Evolutionary conservation across 2,888 invertebrate species (phyloP), one percentile per base, ranked within the genome.

Genomic region (Mimas tiliae): DNA sequence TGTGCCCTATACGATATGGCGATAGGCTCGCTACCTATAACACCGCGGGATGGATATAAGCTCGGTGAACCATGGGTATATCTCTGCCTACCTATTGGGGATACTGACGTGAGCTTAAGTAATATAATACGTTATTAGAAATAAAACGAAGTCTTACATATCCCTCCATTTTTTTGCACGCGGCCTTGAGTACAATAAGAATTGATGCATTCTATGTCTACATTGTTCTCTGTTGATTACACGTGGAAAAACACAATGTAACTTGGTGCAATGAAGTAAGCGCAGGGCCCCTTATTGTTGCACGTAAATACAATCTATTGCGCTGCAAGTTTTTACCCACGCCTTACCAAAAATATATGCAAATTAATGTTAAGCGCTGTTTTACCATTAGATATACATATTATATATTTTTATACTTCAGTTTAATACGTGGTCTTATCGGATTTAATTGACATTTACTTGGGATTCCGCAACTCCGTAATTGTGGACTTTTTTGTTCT

Each of bases 211-310:
- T 16, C 9, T 38, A 52, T 33, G 45, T 19, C 4, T 58, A 38
- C 38, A 58, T 58, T 58, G 58, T 58, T 58, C 58, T 58, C 19
- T 11, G 55, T 42, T 58, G 9, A 58, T 58, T 58, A 38, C 12
- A 42, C 19, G 58, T 58, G 38, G 6, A 12, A 42, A 42, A 58
- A 55, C 16, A 58, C 42, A 58, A 58, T 42, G 58, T 42, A 42
- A 42, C 38, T 19, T 58, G 38, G 19, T 4, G 8, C 16, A 4
- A 16, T 42, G 42, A 42, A 58, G 58, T 58, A 42, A 58, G 16
- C 58, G 19, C 19, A 42, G 42, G 42, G 58, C 12, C 58, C 12
- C 58, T 19, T 19, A 58, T 58, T 58, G 58, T 58, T 38, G 16
- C 38, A 16, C 16, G 16, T 38, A 11, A 19, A 42, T 16, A 12